Evolutionary conservation across 2,113 vertebrate genomes (phyloP).

Genomic region (Platysternon megacephalum): DNA sequence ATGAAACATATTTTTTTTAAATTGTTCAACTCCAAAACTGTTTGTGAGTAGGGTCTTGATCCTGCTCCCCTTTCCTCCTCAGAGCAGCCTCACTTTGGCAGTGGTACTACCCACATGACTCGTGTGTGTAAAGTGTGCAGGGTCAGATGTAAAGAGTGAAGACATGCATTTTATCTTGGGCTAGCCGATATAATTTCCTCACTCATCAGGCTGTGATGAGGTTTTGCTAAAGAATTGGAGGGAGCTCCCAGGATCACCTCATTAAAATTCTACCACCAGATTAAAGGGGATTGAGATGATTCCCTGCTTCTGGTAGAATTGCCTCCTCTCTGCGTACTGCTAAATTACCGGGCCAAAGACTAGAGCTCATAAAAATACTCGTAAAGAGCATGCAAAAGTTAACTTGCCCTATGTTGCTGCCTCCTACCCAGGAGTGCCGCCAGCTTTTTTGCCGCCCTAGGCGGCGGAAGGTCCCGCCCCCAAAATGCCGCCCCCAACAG

Average conservation of each 20-base stretch:
- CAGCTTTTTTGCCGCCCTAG: no score
- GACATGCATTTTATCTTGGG: fast-evolving
- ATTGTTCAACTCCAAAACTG: not conserved
- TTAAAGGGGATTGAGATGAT: not conserved
- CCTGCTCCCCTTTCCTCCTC: not conserved
- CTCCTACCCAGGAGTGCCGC: no score
- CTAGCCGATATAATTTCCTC: not conserved
- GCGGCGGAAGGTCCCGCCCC: no score
- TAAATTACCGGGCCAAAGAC: not conserved
- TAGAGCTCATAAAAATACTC: not conserved
- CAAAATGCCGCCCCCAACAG: no score
- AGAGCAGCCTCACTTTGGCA: no score
- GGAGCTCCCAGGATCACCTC: fast-evolving
- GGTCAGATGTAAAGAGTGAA: not conserved
- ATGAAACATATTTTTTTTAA: not conserved
- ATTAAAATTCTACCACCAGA: not conserved
- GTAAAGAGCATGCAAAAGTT: not conserved
- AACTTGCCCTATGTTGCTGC: fast-evolving
- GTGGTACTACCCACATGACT: not conserved
- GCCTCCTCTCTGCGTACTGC: not conserved
- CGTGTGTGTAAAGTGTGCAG: not conserved
- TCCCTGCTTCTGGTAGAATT: not conserved
- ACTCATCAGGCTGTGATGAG: not conserved
- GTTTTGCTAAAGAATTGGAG: not conserved
- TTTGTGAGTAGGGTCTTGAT: no score